A percentile compares a stretch with the other conserved stretches of the same genome.
Evolutionary conservation across 2,888 invertebrate species (phyloP).

Genomic region (Hydroisotoma schaefferi): DNA sequence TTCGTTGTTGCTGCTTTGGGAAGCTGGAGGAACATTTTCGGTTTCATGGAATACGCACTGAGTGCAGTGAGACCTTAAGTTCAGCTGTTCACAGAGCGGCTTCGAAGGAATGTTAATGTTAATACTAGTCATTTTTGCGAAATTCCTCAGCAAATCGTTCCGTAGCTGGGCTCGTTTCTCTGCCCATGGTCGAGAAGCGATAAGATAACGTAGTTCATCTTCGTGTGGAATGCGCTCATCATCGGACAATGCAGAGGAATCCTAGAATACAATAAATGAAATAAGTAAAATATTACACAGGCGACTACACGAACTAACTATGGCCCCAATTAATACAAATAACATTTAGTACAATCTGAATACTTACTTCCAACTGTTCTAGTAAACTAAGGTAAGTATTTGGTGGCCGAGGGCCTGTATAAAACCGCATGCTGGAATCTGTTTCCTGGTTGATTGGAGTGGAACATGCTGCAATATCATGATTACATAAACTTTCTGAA

Average conservation of each 20-base stretch:
- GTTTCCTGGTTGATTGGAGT: not conserved
- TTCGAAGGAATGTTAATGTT: not conserved
- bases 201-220: not conserved
- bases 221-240: slow-evolving; percentile 4
- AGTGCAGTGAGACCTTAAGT: not conserved
- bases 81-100: not conserved
- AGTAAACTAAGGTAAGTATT: slow-evolving; percentile 40
- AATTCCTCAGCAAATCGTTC: not conserved
- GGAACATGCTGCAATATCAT: not conserved
- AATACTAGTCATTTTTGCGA: not conserved
- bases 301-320: no score
- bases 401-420: not conserved
- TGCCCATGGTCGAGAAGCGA: not conserved
- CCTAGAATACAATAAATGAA: not conserved
- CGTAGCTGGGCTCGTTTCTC: not conserved
- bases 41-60: not conserved
- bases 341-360: not conserved
- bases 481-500: not conserved
- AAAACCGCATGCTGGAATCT: not conserved
- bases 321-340: not conserved
- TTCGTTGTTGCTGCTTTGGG: not conserved
- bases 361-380: slow-evolving; percentile 43
- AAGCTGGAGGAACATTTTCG: not conserved
- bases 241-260: not conserved
- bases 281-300: no score